These are phyloP conservation scores for Chalcosyrphus nemorum DNA, from an alignment of 2,888 invertebrate species.

Conservation along the genomic window DNA sequence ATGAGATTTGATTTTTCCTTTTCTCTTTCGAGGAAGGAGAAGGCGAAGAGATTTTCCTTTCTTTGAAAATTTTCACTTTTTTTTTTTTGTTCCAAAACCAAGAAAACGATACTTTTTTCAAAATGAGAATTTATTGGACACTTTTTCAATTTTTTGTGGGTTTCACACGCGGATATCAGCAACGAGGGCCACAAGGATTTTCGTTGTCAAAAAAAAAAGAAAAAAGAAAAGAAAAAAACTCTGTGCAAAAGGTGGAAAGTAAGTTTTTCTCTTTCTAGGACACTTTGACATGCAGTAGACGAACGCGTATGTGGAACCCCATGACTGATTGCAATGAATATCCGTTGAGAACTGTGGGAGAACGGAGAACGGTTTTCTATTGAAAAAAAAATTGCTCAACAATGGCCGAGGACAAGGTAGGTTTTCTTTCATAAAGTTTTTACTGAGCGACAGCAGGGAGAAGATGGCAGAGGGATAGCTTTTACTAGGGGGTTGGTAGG, in stretches of 20 bases:
- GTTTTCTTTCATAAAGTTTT: slow-evolving; percentile 60
- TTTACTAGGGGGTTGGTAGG: slow-evolving; percentile 2
- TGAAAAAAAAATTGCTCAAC: slow-evolving; percentile 3
- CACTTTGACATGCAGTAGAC: slow-evolving; percentile 60
- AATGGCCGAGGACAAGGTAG: slow-evolving; percentile 33
- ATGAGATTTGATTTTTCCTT: slow-evolving; percentile 18
- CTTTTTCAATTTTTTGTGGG: not conserved
- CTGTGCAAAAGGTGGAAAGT: not conserved
- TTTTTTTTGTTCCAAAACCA: not conserved
- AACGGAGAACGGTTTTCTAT: slow-evolving; percentile 10
- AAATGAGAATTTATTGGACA: not conserved
- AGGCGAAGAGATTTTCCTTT: slow-evolving; percentile 23
- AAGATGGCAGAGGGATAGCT: slow-evolving; percentile 5
- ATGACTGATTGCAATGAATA: slow-evolving; percentile 57
- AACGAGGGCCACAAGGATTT: not conserved
- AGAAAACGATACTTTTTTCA: not conserved
- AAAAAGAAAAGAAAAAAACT: not conserved
- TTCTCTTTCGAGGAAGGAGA: not conserved
- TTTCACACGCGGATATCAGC: not conserved
- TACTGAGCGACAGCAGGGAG: not conserved
- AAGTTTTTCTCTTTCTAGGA: slow-evolving; percentile 45
- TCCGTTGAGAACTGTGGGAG: slow-evolving; percentile 52
- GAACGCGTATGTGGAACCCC: slow-evolving; percentile 49
- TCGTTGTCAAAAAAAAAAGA: not conserved
- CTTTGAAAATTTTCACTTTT: slow-evolving; percentile 30